A percentile compares a stretch with the other conserved stretches of the same genome.
Evolutionary conservation across 30 jellyfish, hydroid and myxozoan species (phyloP).

Genomic region (Chironex yamaguchii): DNA sequence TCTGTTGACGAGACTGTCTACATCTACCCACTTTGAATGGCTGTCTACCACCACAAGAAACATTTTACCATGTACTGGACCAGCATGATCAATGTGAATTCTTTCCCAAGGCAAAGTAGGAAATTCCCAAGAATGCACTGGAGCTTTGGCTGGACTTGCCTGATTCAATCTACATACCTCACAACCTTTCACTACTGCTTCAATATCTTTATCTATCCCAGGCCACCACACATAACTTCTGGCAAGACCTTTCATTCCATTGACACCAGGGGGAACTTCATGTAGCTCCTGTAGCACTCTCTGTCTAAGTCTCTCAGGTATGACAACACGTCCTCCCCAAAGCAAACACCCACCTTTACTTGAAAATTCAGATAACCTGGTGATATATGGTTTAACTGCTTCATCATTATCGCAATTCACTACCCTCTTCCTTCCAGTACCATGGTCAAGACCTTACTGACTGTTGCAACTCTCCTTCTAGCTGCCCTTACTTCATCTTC

Average conservation of each 20-base stretch:
- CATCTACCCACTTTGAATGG: not conserved
- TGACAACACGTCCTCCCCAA: slow-evolving; percentile 43
- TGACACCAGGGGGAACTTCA: not conserved
- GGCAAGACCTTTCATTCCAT: not conserved
- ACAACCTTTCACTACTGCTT: not conserved
- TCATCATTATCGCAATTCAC: not conserved
- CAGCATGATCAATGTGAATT: not conserved
- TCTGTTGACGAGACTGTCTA: not conserved
- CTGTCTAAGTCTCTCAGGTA: not conserved
- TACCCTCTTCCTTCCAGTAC: slow-evolving; percentile 49
- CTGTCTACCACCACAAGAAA: not conserved
- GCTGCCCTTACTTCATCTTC: not conserved
- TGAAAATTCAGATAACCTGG: not conserved
- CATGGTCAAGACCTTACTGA: slow-evolving; percentile 18
- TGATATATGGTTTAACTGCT: not conserved
- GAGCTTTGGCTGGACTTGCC: not conserved
- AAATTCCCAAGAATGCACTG: not conserved
- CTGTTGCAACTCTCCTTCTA: slow-evolving; percentile 41
- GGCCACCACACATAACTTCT: slow-evolving; percentile 1
- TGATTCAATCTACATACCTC: not conserved
- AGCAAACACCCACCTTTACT: slow-evolving; percentile 31
- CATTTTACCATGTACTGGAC: not conserved
- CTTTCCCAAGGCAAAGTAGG: not conserved
- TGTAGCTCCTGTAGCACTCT: slow-evolving; percentile 27
- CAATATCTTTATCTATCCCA: not conserved